Evolutionary conservation across 2,888 invertebrate species (phyloP), one percentile per base, ranked within the genome.

Genomic region (Nomada ferruginata): DNA sequence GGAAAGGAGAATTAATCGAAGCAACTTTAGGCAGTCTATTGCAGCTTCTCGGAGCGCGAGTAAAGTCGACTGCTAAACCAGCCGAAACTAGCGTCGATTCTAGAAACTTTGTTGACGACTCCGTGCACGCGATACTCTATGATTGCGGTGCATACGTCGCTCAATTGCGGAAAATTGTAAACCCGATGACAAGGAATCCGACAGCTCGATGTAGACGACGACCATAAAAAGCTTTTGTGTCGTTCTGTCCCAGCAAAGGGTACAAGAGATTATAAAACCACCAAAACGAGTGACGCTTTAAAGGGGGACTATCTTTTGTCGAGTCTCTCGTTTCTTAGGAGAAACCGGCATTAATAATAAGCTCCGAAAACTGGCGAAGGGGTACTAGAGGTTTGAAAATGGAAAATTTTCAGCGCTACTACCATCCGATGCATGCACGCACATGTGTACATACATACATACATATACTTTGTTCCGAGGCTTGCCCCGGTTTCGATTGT

Each of bases 1-100:
- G 82, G 89, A 87, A 90, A 91, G 88, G 88, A 87, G 91, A 87
- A 92, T 91, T 91, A 91, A 91, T 92, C 91, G 90, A 87, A 87
- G 87, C 87, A 91, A 92, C 91, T 92, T 91, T 78, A 60, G 84
- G 85, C 88, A 89, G 89, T 91, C 85, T 82, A 82, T 82, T 84
- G 82, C 87, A 76, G 85, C 78, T 85, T 88, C 86, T 78, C 9
- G 18, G 50, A 36, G n/a, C 75, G 7, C 36, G 29, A 36, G 36
- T 36, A 36, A 55, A 60, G 53, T 63, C 47, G 57, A 61, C 69
- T 79, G 66, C 59, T 77, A 66, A 85, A 76, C 76, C 74, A 52
- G 57, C 18, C 23, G 53, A 64, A 74, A 74, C 73, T 74, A 36
- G 47, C 42, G 23, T n/a, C 44, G 55, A 26, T 36, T 23, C 9